A percentile compares a stretch with the other conserved stretches of the same genome.
These are phyloP conservation scores for Ophonus ardosiacus DNA, from an alignment of 2,888 invertebrate genomes.

Conservation along the genomic window DNA sequence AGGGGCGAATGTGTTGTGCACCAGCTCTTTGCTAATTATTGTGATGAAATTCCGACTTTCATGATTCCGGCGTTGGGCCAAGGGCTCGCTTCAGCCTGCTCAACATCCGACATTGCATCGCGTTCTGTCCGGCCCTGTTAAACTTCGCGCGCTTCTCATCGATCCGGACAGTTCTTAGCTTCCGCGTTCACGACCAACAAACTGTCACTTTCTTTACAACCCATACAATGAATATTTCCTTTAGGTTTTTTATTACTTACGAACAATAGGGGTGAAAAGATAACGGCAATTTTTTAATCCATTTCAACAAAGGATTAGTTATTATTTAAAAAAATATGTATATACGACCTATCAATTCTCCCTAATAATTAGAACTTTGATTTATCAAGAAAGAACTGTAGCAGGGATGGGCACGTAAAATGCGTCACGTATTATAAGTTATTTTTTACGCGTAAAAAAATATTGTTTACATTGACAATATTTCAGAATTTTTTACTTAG, in stretches of 20 bases:
- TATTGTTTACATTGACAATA: no score
- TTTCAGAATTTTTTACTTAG: no score
- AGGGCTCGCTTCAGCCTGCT: neutral
- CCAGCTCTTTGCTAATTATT: conserved; percentile 58
- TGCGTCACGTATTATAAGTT: no score
- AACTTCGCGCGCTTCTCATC: conserved; percentile 8
- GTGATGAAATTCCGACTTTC: conserved; percentile 54
- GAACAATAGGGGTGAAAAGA: no score
- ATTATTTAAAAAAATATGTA: no score
- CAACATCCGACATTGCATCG: neutral
- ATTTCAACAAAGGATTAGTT: no score
- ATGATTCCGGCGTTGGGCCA: conserved; percentile 10
- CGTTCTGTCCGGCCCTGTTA: conserved; percentile 26
- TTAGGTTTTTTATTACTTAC: neutral
- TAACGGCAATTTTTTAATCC: no score
- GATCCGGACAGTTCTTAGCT: conserved; percentile 38
- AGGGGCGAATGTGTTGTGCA: conserved; percentile 30
- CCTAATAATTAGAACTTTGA: no score
- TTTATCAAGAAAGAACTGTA: no score
- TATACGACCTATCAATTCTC: no score
- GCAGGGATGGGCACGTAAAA: no score
- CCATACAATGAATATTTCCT: conserved; percentile 1
- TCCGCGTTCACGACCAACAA: conserved; percentile 15
- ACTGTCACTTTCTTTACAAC: conserved; percentile 26
- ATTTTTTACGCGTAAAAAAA: no score